These are phyloP conservation scores for Temnopleurus reevesii DNA, from an alignment of 53 echinoderm and acorn worm genomes.

Conservation along the genomic window DNA sequence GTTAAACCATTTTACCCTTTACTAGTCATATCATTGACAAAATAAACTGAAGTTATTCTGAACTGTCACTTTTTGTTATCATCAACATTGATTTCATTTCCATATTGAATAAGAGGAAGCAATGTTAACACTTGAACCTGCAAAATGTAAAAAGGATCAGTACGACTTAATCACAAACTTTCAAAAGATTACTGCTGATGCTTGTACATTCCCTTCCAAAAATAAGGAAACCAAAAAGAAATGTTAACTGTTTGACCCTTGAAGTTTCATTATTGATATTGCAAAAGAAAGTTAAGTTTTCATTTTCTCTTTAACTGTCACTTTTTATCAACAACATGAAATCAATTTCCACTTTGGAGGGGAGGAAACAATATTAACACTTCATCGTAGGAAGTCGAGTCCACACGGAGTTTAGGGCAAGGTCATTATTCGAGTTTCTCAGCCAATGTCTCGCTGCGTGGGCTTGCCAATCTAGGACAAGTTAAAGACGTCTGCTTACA, in stretches of 20 bases:
- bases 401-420: neutral
- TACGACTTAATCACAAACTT: no score
- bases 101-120: no score
- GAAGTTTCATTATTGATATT: neutral
- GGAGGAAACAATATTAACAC: constrained; percentile 23
- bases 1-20: no score
- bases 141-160: no score
- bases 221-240: no score
- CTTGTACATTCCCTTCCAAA: no score
- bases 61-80: no score
- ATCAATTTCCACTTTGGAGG: neutral
- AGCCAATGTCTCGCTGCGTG: constrained; percentile 9
- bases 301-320: neutral
- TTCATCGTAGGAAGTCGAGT: neutral
- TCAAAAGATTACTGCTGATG: no score
- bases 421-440: neutral
- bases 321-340: neutral
- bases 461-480: neutral
- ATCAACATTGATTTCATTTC: no score
- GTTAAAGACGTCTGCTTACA: constrained; percentile 13
- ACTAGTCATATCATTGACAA: no score
- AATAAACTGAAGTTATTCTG: no score
- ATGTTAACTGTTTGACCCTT: neutral
- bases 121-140: no score
- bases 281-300: neutral